Percentiles rank a stretch among this genome's conserved stretches.
These are phyloP conservation scores for Creontiades dilutus DNA, from an alignment of 2,888 invertebrate species.

Conservation along the genomic window DNA sequence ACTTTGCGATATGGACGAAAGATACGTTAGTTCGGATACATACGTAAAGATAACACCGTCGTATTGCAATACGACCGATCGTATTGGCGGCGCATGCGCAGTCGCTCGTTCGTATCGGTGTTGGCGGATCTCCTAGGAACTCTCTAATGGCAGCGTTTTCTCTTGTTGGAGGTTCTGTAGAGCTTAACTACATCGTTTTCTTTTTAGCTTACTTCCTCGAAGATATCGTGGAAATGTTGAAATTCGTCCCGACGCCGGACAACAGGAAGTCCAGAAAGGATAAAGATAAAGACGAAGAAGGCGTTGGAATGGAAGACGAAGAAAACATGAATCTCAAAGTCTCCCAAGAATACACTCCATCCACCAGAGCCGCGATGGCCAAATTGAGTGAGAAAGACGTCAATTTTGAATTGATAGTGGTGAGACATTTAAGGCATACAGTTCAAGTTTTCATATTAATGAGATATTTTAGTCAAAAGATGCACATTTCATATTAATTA, in stretches of 20 bases:
- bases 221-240: conserved; percentile 92
- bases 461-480: too few relatives aligned
- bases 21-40: too few relatives aligned
- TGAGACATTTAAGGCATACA: conserved; percentile 61
- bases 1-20: too few relatives aligned
- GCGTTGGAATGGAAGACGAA: conserved; percentile 81
- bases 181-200: not conserved
- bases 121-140: too few relatives aligned
- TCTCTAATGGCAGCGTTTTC: too few relatives aligned
- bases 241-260: conserved; percentile 88
- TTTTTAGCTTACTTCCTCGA: conserved; percentile 91
- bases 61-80: too few relatives aligned
- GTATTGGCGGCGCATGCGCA: too few relatives aligned
- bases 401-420: conserved; percentile 94
- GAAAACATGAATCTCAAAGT: conserved; percentile 87
- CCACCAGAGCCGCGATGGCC: conserved; percentile 85
- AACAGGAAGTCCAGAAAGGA: conserved; percentile 85
- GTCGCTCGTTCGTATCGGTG: too few relatives aligned
- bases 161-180: too few relatives aligned
- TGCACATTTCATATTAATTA: too few relatives aligned
- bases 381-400: conserved; percentile 93
- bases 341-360: conserved; percentile 78
- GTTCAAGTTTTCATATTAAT: too few relatives aligned
- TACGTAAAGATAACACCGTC: too few relatives aligned
- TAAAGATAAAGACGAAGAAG: conserved; percentile 82